Evolutionary conservation across 2,888 invertebrate species (phyloP).

Genomic region (Drosophila falleni): DNA sequence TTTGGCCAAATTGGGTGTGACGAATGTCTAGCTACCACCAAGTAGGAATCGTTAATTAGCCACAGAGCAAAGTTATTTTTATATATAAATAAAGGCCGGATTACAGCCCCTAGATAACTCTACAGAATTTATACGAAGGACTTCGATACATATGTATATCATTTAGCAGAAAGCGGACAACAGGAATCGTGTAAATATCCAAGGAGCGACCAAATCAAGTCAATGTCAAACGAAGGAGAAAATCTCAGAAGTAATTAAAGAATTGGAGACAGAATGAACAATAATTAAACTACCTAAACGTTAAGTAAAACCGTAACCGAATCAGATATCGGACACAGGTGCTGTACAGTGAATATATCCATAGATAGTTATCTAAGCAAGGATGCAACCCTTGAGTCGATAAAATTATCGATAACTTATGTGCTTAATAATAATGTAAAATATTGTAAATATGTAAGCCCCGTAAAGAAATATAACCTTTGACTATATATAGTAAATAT

Average conservation of each 20-base stretch:
- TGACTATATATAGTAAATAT: conserved; percentile 32
- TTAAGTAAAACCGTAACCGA: conserved; percentile 45
- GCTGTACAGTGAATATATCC: conserved; percentile 59
- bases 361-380: conserved; percentile 36
- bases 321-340: conserved; percentile 37
- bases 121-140: conserved; percentile 82
- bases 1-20: conserved; percentile 89
- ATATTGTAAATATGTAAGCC: conserved; percentile 72
- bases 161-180: conserved; percentile 58
- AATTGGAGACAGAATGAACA: conserved; percentile 70
- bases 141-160: conserved; percentile 79
- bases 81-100: conserved; percentile 54
- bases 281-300: conserved; percentile 75
- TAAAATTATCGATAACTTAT: conserved; percentile 39
- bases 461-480: conserved; percentile 25
- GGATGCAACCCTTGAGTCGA: conserved; percentile 16
- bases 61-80: conserved; percentile 75
- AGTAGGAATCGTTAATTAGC: conserved; percentile 69
- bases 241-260: neutral
- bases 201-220: conserved; percentile 72
- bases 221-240: conserved; percentile 28
- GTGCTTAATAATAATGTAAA: conserved; percentile 74
- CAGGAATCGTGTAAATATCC: conserved; percentile 70
- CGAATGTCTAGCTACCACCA: conserved; percentile 74
- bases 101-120: conserved; percentile 69